A percentile compares a stretch with the other conserved stretches of the same genome.
phyloP scores from a whole-genome alignment of 1,140 invertebrate species.

The Anoplolepis gracilipes region DNA sequence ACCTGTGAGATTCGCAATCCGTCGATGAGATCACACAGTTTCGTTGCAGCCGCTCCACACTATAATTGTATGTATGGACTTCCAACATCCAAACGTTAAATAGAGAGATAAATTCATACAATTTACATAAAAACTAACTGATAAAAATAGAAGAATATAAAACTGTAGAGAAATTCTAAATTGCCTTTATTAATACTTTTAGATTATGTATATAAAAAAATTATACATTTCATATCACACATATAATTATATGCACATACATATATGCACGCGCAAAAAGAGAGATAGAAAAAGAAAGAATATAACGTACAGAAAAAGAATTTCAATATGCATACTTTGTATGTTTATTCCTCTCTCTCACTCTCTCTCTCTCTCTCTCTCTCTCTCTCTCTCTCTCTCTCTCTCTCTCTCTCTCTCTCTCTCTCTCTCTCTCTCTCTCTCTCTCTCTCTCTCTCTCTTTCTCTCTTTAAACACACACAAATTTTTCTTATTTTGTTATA shows the following conservation, averaged over 20 bases:
- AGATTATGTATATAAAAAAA: neutral
- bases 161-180: neutral
- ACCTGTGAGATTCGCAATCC: slow-evolving; percentile 4
- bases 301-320: too few relatives aligned
- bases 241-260: neutral
- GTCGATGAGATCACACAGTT: slow-evolving; percentile 22
- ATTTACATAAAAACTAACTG: neutral
- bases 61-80: neutral
- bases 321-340: too few relatives aligned
- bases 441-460: too few relatives aligned
- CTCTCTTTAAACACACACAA: too few relatives aligned
- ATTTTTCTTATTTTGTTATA: too few relatives aligned
- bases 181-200: neutral
- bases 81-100: neutral
- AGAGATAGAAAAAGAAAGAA: too few relatives aligned
- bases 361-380: too few relatives aligned
- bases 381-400: too few relatives aligned
- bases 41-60: neutral
- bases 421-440: too few relatives aligned
- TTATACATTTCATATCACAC: neutral
- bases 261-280: too few relatives aligned
- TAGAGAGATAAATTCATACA: neutral
- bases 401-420: too few relatives aligned
- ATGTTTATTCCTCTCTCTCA: too few relatives aligned
- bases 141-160: neutral